Base-by-base conservation (phyloP, 2,888 invertebrate species). In the Drosophila koepferae region DNA sequence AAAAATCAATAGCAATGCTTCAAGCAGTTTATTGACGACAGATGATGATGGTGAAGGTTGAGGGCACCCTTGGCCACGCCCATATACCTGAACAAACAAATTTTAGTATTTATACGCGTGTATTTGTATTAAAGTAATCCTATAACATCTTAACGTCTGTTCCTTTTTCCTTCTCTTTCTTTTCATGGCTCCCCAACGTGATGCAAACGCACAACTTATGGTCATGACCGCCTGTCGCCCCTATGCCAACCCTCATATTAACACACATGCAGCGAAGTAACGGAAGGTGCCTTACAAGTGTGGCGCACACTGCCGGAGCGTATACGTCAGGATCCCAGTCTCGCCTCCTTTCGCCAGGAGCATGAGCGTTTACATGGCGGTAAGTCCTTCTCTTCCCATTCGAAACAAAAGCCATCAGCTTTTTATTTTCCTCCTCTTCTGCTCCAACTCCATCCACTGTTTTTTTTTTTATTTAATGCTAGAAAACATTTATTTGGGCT, bases 241-340 rank as follows among this genome's bases (percentile, higher is more conserved):
- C 40, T 31, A 18, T 31, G 31, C 10, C 14, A 14, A 14, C 10
- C 48, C 18, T 5, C 20, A 14, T 8, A 2, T 36, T 36, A 16
- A 28, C 48, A 58, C 71, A 63, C 60, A 82, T 87, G 55, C 82
- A 92, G 92, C 91, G 95, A 95, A 90, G 94, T 95, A 78, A 95
- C 95, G 20, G 95, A 95, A 60, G 95, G 95, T 73, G 94, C 95
- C 71, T 90, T 95, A 82, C 95, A 95, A 81, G 94, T 95, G 61
- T 96, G 96, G 96, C 92, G 95, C 77, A 94, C 95, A 62, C 92
- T 96, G 34, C 96, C 96, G 1, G 95, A 96, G 82, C 94, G 94
- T 74, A 95, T 96, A 91, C 95, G 95, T 80, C 94, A 94, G 81
- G 96, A 96, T 91, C 96, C 96, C 0, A 94, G 95, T 38, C 91